Evolutionary conservation across 2,888 invertebrate species (phyloP).

Genomic region (Aphidoletes aphidimyza): DNA sequence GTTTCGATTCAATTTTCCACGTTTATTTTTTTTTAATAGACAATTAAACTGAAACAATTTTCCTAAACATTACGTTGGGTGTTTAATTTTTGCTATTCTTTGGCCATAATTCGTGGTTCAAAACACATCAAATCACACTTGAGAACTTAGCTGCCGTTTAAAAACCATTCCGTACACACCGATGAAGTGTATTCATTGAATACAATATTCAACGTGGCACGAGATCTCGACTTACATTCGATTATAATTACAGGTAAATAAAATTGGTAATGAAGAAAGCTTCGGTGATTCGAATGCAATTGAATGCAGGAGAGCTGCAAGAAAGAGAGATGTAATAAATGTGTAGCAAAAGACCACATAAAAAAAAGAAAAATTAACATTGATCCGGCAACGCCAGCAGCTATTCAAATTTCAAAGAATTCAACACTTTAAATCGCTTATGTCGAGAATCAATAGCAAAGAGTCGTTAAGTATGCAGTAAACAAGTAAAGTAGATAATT

Average conservation of each 20-base stretch:
- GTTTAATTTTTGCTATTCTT: conserved; percentile 10
- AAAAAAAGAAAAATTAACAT: not conserved
- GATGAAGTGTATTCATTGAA: not conserved
- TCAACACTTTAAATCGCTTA: conserved; percentile 28
- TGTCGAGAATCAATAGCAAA: not conserved
- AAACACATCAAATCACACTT: too few species aligned
- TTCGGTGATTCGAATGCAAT: not conserved
- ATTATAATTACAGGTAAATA: conserved; percentile 17
- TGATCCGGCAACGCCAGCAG: conserved; percentile 14
- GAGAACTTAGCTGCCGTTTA: too few species aligned
- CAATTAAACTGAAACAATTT: conserved; percentile 33
- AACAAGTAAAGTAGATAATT: conserved; percentile 13
- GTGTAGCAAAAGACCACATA: not conserved
- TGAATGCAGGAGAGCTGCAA: not conserved
- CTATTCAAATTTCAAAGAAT: conserved; percentile 14
- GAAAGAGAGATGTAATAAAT: not conserved
- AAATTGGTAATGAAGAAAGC: conserved; percentile 22
- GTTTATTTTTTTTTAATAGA: conserved; percentile 44
- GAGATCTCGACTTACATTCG: not conserved
- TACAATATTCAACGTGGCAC: not conserved
- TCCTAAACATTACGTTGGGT: not conserved
- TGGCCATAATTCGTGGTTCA: too few species aligned
- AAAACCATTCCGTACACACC: not conserved
- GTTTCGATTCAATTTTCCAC: conserved; percentile 53
- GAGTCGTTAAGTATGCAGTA: not conserved